Evolutionary conservation across 2,888 invertebrate genomes (phyloP).

Genomic region (Chromoteleia sp.): DNA sequence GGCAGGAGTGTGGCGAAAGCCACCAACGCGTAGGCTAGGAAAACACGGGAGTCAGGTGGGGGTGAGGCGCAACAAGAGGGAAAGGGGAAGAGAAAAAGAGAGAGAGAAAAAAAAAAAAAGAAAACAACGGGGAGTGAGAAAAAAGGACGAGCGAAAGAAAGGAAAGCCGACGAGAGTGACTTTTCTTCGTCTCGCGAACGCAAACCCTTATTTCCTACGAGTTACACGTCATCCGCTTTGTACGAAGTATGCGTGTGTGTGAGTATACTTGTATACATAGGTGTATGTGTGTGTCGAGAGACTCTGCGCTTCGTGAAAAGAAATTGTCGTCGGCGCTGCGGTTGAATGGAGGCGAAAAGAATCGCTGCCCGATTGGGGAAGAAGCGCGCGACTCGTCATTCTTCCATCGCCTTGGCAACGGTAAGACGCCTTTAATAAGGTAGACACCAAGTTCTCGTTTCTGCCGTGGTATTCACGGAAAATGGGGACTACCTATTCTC

Average conservation of each 20-base stretch:
- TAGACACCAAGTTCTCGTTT: conserved; percentile 72
- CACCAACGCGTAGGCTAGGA: too few relatives aligned
- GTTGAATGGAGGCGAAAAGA: conserved; percentile 69
- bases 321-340: conserved; percentile 67
- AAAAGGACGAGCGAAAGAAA: conserved; percentile 52
- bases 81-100: conserved; percentile 2
- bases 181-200: conserved; percentile 60
- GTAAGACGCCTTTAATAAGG: conserved; percentile 80
- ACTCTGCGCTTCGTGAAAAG: conserved; percentile 62
- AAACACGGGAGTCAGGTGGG: too few relatives aligned
- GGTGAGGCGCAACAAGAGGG: conserved; percentile 25
- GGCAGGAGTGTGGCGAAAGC: too few relatives aligned
- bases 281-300: conserved; percentile 34
- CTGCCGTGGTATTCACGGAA: conserved; percentile 72
- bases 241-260: conserved; percentile 32
- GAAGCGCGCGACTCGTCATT: conserved; percentile 66
- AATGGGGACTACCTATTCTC: conserved; percentile 71
- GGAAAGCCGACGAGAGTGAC: conserved; percentile 59
- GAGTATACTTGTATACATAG: conserved; percentile 17
- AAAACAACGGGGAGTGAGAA: conserved; percentile 38
- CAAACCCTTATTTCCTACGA: conserved; percentile 64
- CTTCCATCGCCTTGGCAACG: conserved; percentile 77
- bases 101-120: conserved; percentile 13
- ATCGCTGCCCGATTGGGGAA: conserved; percentile 70
- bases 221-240: conserved; percentile 70